Conservation (phyloP, 2,113 vertebrate species). For the Saccopteryx leptura region DNA sequence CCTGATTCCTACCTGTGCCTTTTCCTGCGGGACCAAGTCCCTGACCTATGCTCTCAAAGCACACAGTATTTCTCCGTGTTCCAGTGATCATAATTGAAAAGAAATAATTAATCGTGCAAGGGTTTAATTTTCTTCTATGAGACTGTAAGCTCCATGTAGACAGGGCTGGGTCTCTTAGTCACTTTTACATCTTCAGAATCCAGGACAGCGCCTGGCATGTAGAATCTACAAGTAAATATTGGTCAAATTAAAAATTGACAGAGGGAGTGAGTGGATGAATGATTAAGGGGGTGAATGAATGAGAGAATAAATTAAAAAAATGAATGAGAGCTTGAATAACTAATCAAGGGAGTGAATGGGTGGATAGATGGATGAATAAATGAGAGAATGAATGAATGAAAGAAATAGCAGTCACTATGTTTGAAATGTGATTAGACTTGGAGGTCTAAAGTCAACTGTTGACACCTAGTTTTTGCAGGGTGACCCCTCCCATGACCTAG, state of each 20-base stretch:
- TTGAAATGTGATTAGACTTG: neutral
- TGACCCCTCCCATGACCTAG: neutral
- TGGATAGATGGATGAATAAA: neutral
- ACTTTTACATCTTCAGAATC: neutral
- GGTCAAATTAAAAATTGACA: neutral
- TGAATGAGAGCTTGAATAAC: too few species aligned
- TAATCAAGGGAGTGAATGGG: neutral
- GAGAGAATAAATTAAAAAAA: neutral
- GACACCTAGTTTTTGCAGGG: neutral
- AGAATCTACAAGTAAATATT: neutral
- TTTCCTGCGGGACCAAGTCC: neutral
- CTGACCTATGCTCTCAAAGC: neutral
- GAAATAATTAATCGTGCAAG: neutral
- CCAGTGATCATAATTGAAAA: neutral
- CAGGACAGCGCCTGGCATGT: neutral
- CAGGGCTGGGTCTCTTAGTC: neutral
- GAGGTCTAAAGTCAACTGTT: neutral
- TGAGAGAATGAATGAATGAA: neutral
- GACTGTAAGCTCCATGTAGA: neutral
- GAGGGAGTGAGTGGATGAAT: neutral
- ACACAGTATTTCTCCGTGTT: neutral
- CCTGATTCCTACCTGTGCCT: neutral
- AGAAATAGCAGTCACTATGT: neutral
- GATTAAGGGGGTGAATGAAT: neutral
- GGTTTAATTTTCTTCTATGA: neutral